Evolutionary conservation across 2,888 invertebrate genomes (phyloP).

Genomic region (Octodonta nipae): DNA sequence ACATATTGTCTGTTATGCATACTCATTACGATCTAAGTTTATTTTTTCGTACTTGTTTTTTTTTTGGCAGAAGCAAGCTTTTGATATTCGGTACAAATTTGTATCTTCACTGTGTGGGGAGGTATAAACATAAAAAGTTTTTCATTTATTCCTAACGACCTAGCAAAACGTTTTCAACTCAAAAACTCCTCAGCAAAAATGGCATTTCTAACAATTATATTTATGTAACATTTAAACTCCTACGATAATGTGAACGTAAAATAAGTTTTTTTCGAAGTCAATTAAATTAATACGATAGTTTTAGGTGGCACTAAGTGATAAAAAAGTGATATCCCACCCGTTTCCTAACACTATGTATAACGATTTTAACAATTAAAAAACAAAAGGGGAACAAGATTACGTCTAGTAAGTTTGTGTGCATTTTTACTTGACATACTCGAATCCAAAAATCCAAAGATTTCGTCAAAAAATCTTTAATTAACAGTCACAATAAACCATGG

Average conservation of each 20-base stretch:
- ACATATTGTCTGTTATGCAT: not conserved
- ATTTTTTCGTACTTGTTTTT: slow-evolving; percentile 6
- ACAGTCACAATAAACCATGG: too few species aligned
- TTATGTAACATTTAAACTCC: too few species aligned
- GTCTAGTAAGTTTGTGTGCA: slow-evolving; percentile 7
- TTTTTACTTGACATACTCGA: slow-evolving; percentile 13
- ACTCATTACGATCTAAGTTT: too few species aligned
- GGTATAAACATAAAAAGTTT: not conserved
- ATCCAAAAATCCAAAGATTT: slow-evolving; percentile 1
- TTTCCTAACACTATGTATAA: slow-evolving; percentile 13
- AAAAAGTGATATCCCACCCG: slow-evolving; percentile 14
- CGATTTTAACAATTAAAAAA: slow-evolving; percentile 11
- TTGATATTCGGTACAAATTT: too few species aligned
- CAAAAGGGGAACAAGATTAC: slow-evolving; percentile 11
- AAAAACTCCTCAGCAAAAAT: too few species aligned
- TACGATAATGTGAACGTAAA: too few species aligned
- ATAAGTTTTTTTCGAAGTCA: too few species aligned
- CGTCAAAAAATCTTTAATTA: too few species aligned
- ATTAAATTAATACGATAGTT: too few species aligned
- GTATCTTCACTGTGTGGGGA: slow-evolving; percentile 9
- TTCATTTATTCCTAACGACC: not conserved
- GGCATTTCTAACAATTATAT: slow-evolving; percentile 11
- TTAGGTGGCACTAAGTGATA: slow-evolving; percentile 14
- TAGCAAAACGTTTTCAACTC: slow-evolving; percentile 1
- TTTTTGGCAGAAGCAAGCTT: slow-evolving; percentile 7